Evolutionary conservation across 2,113 vertebrate species (phyloP).

Genomic region (Oxyura jamaicensis): DNA sequence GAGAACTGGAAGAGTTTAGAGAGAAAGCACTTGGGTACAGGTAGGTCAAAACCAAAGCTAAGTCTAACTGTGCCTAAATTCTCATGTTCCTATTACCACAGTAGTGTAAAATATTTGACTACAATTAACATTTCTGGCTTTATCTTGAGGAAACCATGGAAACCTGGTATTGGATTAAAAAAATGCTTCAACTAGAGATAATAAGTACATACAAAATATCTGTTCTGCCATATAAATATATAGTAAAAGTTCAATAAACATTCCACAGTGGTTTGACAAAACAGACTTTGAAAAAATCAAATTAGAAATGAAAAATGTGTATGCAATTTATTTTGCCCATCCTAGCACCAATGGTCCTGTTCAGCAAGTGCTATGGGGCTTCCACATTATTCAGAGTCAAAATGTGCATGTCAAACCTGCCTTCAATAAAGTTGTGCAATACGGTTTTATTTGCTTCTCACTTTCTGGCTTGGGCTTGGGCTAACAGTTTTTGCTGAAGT

Average conservation of each 20-base stretch:
- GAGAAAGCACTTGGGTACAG: slow-evolving; percentile 29
- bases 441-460: not conserved
- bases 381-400: not conserved
- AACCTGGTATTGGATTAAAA: not conserved
- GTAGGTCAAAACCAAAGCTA: slow-evolving; percentile 11
- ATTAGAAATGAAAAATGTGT: not conserved
- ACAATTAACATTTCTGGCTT: slow-evolving; percentile 24
- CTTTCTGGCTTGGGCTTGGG: not conserved
- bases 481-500: not conserved
- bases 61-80: slow-evolving; percentile 37
- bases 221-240: not conserved
- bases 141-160: not conserved
- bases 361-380: not conserved
- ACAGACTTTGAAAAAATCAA: not conserved
- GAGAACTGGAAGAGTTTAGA: slow-evolving; percentile 13
- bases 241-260: not conserved
- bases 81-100: slow-evolving; percentile 49
- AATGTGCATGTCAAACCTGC: not conserved
- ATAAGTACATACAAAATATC: not conserved
- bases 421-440: not conserved
- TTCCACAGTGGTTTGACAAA: not conserved
- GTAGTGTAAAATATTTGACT: slow-evolving; percentile 14
- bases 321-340: not conserved
- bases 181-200: not conserved
- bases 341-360: not conserved